These are phyloP conservation scores for Melopsittacus undulatus DNA, from an alignment of 2,797 vertebrate genomes.

Conservation along the genomic window DNA sequence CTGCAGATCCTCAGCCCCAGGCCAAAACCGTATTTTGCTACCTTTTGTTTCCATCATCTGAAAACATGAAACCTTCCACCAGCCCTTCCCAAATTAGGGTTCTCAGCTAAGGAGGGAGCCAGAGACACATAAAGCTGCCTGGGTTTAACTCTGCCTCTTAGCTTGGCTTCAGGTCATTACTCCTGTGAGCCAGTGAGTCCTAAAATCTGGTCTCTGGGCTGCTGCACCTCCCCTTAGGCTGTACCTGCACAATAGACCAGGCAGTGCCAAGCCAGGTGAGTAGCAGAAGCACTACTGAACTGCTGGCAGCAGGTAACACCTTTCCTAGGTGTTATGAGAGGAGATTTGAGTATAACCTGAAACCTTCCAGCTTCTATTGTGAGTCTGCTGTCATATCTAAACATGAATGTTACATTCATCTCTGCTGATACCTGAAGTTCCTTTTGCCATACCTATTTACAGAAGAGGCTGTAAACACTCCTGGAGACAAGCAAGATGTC, in stretches of 20 bases:
- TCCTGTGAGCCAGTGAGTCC: background rate
- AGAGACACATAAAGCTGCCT: background rate
- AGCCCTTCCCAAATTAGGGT: background rate
- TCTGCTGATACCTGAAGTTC: background rate
- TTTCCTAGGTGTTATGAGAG: background rate
- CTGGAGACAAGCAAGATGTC: background rate
- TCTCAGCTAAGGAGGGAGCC: background rate
- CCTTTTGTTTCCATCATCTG: background rate
- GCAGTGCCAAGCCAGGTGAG: background rate
- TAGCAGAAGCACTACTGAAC: background rate
- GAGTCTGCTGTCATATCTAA: background rate
- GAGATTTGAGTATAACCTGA: background rate
- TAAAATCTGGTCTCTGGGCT: background rate
- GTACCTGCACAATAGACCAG: background rate
- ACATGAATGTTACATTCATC: background rate
- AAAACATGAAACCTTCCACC: background rate
- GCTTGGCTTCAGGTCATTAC: background rate
- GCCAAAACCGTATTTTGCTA: background rate
- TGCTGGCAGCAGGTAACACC: background rate
- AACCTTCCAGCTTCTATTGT: background rate
- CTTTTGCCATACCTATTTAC: background rate
- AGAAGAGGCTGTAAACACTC: background rate
- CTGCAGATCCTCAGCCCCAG: background rate
- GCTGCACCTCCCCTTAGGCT: background rate
- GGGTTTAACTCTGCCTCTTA: background rate